Base-by-base conservation (phyloP, 2,113 vertebrate genomes). In the Rhea pennata region DNA sequence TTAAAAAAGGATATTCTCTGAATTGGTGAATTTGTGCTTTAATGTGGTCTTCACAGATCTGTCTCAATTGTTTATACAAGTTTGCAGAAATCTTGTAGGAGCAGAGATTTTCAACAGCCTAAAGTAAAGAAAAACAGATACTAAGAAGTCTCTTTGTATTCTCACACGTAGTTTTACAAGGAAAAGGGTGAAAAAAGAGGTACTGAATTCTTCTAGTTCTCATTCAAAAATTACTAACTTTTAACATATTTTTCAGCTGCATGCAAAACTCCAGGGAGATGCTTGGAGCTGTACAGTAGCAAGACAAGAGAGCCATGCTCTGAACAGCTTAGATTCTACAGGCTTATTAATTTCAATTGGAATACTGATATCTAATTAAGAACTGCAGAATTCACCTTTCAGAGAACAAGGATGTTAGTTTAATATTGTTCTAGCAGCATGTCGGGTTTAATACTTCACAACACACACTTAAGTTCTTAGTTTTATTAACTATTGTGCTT, bases 71-170 rank as follows among this genome's bases (percentile, higher is more conserved):
- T 96, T 99, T 99, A 98, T 99, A 99, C 91, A 99, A 98, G 95
- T 99, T 99, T 96, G 99, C 99, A 96, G 99, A 99, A 89, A 99
- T 99, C 98, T 99, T 99, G 98, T 99, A 99, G 92, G 99, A 99
- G 97, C 99, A 99, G 92, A 99, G 98, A 97, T 99, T 99, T 98
- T 99, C 99, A 65, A 99, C 99, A 88, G 99, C 99, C 99, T 99
- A 93, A 62, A 98, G 97, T 48, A 85, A 96, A 81, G 39, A 84
- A 62, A 96, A 94, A 93, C 36, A 73, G 58, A 62, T 54, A 91
- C 10, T 58, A 59, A 92, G 83, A 92, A 75, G 92, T 56, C 42
- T 71, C 56, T 78, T 75, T 53, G 42, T 42, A 46, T n/a, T 72
- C 44, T 79, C 44, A 4, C 6, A 69, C 3, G 19, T 51, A 6